These are phyloP conservation scores for Poeciliopsis prolifica DNA, from an alignment of 2,113 vertebrate species.

Conservation along the genomic window DNA sequence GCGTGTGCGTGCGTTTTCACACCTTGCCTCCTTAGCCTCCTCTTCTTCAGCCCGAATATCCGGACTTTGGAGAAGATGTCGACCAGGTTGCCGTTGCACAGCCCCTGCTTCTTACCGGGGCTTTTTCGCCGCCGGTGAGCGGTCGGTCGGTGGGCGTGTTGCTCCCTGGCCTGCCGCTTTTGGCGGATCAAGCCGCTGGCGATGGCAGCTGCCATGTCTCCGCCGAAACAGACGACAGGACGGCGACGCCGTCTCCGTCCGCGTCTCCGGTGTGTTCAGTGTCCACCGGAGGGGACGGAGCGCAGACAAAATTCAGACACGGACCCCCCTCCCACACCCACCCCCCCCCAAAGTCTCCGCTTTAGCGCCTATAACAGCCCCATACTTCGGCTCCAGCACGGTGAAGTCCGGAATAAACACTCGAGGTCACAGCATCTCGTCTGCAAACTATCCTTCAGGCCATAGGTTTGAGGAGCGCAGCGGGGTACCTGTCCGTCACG, in stretches of 20 bases:
- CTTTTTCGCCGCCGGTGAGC: conserved; percentile 94
- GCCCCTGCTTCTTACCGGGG: conserved; percentile 93
- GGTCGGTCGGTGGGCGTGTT: conserved; percentile 94
- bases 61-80: conserved; percentile 99
- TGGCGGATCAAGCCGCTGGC: conserved; percentile 98
- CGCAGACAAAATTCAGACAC: conserved; percentile 62
- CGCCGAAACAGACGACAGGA: conserved; percentile 54
- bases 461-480: conserved; percentile 27
- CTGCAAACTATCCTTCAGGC: conserved; percentile 26
- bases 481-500: conserved; percentile 72
- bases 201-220: conserved; percentile 96
- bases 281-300: conserved; percentile 67
- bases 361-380: conserved; percentile 69
- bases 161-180: conserved; percentile 96
- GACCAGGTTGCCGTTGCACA: conserved; percentile 96
- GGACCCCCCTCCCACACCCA: conserved; percentile 8
- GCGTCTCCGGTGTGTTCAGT: conserved; percentile 57
- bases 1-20: conserved; percentile 47
- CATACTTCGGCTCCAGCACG: conserved; percentile 55
- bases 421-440: conserved; percentile 33
- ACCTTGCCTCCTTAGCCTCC: conserved; percentile 97
- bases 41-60: conserved; percentile 98
- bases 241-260: conserved; percentile 49
- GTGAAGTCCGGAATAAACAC: conserved; percentile 51
- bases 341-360: conserved; percentile 30